Percentiles rank a stretch among this genome's conserved stretches.
Conservation (phyloP, 2,113 vertebrate species). For the Halichoerus grypus region DNA sequence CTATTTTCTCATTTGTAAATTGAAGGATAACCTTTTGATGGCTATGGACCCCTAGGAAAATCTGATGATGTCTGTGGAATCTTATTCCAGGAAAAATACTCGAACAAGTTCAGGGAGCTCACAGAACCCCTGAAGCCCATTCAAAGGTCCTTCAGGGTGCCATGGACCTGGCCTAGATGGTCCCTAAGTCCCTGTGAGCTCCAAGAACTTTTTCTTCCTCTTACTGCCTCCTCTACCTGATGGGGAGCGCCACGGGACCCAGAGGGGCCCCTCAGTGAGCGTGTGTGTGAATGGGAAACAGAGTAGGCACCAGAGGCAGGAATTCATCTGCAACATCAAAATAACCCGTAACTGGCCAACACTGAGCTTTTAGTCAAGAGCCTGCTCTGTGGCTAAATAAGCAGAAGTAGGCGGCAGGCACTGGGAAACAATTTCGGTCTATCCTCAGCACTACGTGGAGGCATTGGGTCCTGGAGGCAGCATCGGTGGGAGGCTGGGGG, state of each 20-base stretch:
- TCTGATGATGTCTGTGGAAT: not conserved
- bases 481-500: not conserved
- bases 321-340: not conserved
- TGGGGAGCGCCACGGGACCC: not conserved
- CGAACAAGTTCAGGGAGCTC: not conserved
- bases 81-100: not conserved
- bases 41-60: not conserved
- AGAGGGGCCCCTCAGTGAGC: not conserved
- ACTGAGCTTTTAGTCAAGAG: not conserved
- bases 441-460: not conserved
- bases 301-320: not conserved
- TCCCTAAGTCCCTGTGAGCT: not conserved
- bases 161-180: not conserved
- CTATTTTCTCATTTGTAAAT: not conserved
- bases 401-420: not conserved
- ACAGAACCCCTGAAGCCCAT: not conserved
- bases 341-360: not conserved
- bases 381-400: not conserved
- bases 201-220: not conserved
- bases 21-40: not conserved
- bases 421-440: not conserved
- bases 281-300: not conserved
- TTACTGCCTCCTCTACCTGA: not conserved
- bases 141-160: not conserved
- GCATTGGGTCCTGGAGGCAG: not conserved